These are phyloP conservation scores for Stegodyphus dumicola DNA, from an alignment of 1,140 invertebrate species.

Conservation along the genomic window DNA sequence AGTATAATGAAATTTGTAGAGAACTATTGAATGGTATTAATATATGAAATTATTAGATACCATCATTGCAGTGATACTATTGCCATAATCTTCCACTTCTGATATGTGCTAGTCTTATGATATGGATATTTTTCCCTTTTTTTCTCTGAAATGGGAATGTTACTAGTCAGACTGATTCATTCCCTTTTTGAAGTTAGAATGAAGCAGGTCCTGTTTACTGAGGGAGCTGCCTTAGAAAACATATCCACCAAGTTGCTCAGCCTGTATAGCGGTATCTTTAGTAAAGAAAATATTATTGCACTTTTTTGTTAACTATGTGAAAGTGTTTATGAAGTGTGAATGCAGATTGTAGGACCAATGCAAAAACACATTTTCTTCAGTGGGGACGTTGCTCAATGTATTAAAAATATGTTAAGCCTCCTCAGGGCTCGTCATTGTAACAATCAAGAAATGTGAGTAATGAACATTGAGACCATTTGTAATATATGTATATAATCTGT, in stretches of 20 bases:
- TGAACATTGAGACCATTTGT: constrained; percentile 49
- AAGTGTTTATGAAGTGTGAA: constrained; percentile 11
- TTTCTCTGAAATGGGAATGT: constrained; percentile 26
- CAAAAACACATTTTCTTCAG: not conserved
- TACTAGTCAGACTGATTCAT: constrained; percentile 57
- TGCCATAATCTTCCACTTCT: constrained; percentile 59
- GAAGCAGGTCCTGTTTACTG: constrained; percentile 9
- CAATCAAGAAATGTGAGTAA: constrained; percentile 54
- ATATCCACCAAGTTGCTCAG: constrained; percentile 59
- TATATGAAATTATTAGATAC: constrained; percentile 28
- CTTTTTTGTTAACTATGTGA: constrained; percentile 13
- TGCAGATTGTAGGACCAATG: constrained; percentile 23
- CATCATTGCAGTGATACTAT: constrained; percentile 14
- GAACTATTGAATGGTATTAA: constrained; percentile 87
- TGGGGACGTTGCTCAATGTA: constrained; percentile 49
- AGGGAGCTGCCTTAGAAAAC: constrained; percentile 50
- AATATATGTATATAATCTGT: constrained; percentile 56
- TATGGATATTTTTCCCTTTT: not conserved
- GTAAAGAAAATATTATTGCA: constrained; percentile 40
- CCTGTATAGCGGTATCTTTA: constrained; percentile 47
- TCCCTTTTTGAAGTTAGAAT: constrained; percentile 38
- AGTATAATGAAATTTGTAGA: constrained; percentile 90
- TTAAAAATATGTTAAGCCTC: constrained; percentile 14
- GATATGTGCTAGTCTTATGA: constrained; percentile 49
- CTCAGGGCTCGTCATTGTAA: constrained; percentile 39